phyloP scores from a whole-genome alignment of 2,888 invertebrate genomes.

The Adelphocoris suturalis region DNA sequence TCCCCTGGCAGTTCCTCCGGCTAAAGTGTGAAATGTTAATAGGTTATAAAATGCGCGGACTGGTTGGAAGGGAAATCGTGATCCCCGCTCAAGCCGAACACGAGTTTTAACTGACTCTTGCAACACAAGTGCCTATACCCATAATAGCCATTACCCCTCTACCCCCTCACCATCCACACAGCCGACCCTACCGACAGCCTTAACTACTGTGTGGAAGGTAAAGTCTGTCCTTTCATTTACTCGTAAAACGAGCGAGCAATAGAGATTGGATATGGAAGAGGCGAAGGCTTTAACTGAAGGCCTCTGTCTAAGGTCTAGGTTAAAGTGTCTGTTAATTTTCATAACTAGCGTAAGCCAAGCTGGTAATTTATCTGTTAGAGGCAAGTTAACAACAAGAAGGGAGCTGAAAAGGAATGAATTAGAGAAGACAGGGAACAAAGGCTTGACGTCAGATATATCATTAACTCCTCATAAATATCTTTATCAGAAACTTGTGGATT shows the following conservation, averaged over 20 bases:
- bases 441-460: too few relatives aligned
- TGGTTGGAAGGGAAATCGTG: slow-evolving; percentile 32
- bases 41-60: slow-evolving; percentile 28
- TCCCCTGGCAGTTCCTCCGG: background rate
- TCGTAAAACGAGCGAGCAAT: slow-evolving; percentile 14
- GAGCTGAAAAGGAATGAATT: too few relatives aligned
- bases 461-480: too few relatives aligned
- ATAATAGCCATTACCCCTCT: slow-evolving; percentile 31
- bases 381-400: too few relatives aligned
- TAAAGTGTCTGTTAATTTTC: background rate
- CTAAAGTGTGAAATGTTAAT: slow-evolving; percentile 37
- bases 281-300: slow-evolving; percentile 5
- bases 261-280: slow-evolving; percentile 1
- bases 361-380: too few relatives aligned
- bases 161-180: background rate
- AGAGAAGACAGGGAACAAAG: too few relatives aligned
- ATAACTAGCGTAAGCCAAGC: too few relatives aligned
- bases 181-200: background rate
- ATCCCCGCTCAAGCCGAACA: slow-evolving; percentile 7
- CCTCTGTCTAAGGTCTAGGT: slow-evolving; percentile 28
- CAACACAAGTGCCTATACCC: slow-evolving; percentile 7
- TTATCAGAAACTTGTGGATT: too few relatives aligned
- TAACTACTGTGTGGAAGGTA: slow-evolving; percentile 36
- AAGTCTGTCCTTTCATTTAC: slow-evolving; percentile 10
- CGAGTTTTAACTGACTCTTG: slow-evolving; percentile 18